Evolutionary conservation across 23 tunicate genomes (phyloP).

Genomic region (Styela plicata): DNA sequence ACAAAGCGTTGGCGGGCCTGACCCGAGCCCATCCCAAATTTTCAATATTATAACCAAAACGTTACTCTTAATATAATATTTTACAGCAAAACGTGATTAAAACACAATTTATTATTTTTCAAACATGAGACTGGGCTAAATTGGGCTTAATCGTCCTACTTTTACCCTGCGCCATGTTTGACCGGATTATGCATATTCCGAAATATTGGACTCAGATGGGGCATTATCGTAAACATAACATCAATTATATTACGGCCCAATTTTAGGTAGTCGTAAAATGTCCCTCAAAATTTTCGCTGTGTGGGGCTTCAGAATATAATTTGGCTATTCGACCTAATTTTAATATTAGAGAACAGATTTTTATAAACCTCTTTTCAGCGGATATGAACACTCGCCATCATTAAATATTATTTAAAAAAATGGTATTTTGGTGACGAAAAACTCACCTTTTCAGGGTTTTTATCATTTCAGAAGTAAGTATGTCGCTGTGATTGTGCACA

Average conservation of each 20-base stretch:
- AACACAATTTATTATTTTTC: background rate
- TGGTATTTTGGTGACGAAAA: no score
- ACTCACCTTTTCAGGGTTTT: no score
- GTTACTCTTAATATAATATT: background rate
- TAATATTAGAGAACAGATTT: no score
- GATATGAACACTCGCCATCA: no score
- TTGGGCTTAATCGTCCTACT: no score
- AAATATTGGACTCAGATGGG: background rate
- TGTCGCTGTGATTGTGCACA: no score
- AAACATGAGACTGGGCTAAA: slow-evolving; percentile 4
- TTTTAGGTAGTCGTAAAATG: background rate
- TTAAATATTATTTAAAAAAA: no score
- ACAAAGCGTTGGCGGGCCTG: slow-evolving; percentile 3
- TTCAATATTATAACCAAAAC: slow-evolving; percentile 4
- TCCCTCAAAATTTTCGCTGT: background rate
- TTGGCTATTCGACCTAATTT: no score
- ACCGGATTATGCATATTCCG: no score
- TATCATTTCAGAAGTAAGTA: no score
- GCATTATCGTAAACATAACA: slow-evolving; percentile 18
- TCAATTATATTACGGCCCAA: background rate
- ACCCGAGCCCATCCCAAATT: slow-evolving; percentile 21
- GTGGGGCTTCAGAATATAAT: background rate
- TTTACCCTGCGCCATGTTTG: no score
- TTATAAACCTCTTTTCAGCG: no score
- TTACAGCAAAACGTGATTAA: background rate